Evolutionary conservation across 2,113 vertebrate genomes (phyloP), one percentile per base, ranked within the genome.

Genomic region (Trinectes maculatus): DNA sequence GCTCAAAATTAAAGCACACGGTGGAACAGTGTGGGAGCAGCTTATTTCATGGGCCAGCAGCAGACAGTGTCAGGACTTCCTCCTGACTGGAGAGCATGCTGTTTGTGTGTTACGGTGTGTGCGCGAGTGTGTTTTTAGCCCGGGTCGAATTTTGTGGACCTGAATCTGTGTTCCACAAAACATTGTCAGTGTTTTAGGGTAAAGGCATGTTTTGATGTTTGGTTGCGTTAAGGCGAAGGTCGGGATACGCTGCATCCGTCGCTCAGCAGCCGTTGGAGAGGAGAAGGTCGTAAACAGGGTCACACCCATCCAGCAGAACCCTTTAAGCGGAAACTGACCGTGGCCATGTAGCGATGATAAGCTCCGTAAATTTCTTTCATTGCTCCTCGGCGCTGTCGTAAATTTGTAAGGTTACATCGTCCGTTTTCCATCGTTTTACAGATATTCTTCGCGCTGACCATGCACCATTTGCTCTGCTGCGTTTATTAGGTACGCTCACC

Each of bases 11-110:
- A 85, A 88, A 89, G 85, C 79, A 84, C 81, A 82, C 73, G 68
- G 79, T 84, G 83, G 81, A 86, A 87, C 84, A 72, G 72, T 82
- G 82, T 77, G 85, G 73, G 83, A 84, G 76, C 77, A 84, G 82
- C 80, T 87, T 86, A 90, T 89, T 89, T 90, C 87, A 90, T 89
- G 85, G 89, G 61, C 87, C 80, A 68, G 79, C 77, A 78, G 79
- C 79, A 83, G 78, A 89, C 76, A 84, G 71, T 80, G 78, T 79
- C 75, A 74, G 61, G 81, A 83, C 80, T 85, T 90, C 82, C 82
- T 80, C 62, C 72, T 3, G 49, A 74, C 79, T 80, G 54, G 57
- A 74, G 58, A 72, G 51, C 44, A 25, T 43, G 46, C n/a, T 53
- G 69, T 66, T 11, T 43, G 64, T 40, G 28, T 63, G 58, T 43